Base-by-base conservation (phyloP, 2,113 vertebrate species). In the Dipodomys spectabilis region DNA sequence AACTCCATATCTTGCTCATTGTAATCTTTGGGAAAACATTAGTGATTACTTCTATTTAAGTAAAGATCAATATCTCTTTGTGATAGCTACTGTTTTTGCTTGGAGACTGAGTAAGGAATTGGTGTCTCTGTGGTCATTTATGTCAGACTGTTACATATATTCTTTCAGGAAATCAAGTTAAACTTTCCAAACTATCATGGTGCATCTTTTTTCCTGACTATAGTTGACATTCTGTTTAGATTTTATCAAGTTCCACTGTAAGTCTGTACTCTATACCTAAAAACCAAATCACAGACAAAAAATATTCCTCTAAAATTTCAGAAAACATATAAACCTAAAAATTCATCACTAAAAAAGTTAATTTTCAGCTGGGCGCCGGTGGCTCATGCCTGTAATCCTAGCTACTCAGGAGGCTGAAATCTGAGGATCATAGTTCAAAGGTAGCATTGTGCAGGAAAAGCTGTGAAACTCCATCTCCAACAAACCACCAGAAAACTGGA, bases 81-180 rank as follows among this genome's bases (percentile, higher is more conserved):
- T 86, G 23, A 75, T 81, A n/a, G 74, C 28, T 69, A 82, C 79
- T 20, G 30, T 67, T 78, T 93, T 90, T 60, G 81, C 49, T 84
- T 82, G 32, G 10, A 90, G 57, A 6, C 30, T 88, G 80, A 8
- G 10, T 92, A 28, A 92, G 16, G 13, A 23, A 83, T 49, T 90
- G n/a, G 12, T 86, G 30, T 83, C 65, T 91, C n/a, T 78, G 45
- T 92, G 82, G 79, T 91, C 35, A 72, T 85, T 85, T 67, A 62
- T 1, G 82, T 78, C 72, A 85, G 79, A 44, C 87, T 71, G 5
- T 87, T 81, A 64, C 49, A 15, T 69, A 12, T n/a, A 25, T 60
- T 85, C 57, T 39, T 93, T 91, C 82, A 91, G 65, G 69, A 78
- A 86, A 86, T 77, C 32, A 1, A 78, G 78, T 91, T 94, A 90